phyloP scores from a whole-genome alignment of 2,113 vertebrate species.

The Melanostigma gelatinosum region DNA sequence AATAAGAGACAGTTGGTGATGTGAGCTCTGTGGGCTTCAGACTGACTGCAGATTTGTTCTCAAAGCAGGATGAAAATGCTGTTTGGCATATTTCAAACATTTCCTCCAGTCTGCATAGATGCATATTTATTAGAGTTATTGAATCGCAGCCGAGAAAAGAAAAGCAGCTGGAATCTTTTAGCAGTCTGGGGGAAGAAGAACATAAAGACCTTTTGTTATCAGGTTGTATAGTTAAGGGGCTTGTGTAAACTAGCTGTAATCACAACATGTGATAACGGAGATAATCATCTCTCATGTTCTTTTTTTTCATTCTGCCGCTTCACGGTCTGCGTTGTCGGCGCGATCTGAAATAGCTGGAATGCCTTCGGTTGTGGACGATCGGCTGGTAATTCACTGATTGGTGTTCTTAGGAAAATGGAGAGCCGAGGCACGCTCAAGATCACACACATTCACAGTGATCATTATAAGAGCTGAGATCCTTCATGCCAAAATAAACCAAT shows the following conservation, averaged over 20 bases:
- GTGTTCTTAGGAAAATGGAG: neutral
- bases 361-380: conserved; percentile 5
- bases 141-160: neutral
- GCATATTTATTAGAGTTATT: conserved; percentile 6
- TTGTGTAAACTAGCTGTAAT: neutral
- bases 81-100: neutral
- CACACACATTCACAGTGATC: conserved; percentile 37
- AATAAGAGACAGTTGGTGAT: conserved; percentile 18
- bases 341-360: conserved; percentile 46
- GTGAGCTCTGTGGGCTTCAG: neutral
- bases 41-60: neutral
- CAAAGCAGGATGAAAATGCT: neutral
- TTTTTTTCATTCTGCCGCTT: neutral
- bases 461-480: neutral
- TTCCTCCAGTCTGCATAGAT: conserved; percentile 2
- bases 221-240: neutral
- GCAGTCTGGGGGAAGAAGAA: neutral
- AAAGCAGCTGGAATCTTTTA: neutral
- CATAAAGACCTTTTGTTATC: neutral
- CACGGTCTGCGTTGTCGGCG: conserved; percentile 38
- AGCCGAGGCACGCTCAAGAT: conserved; percentile 43
- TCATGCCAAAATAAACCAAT: conserved; percentile 59
- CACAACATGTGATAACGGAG: neutral
- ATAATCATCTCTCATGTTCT: neutral
- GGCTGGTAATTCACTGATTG: conserved; percentile 35